phyloP scores from a whole-genome alignment of 2,113 vertebrate species.

The Callospermophilus lateralis region DNA sequence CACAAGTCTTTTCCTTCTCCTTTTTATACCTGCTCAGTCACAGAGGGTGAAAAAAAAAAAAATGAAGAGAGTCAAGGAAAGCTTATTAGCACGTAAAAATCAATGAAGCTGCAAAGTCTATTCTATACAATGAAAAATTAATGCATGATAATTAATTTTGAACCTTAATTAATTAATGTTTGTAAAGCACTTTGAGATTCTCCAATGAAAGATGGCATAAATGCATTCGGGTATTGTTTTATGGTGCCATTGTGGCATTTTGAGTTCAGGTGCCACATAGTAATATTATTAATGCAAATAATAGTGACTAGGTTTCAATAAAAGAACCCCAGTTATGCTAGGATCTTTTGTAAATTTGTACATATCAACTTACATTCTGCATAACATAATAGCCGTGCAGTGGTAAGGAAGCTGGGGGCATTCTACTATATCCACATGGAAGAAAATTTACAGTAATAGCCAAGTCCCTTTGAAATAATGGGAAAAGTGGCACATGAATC shows the following conservation, averaged over 20 bases:
- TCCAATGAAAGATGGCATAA: neutral
- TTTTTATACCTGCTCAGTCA: constrained; percentile 28
- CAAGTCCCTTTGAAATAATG: neutral
- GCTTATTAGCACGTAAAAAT: constrained; percentile 60
- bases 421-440: neutral
- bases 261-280: neutral
- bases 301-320: neutral
- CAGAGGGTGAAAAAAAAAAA: neutral
- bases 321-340: neutral
- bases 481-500: neutral
- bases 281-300: constrained; percentile 52
- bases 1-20: neutral
- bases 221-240: constrained; percentile 34
- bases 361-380: neutral
- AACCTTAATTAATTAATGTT: constrained; percentile 72
- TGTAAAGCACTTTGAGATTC: constrained; percentile 69
- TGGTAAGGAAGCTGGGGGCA: neutral
- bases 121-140: constrained; percentile 69
- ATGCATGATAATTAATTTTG: constrained; percentile 73
- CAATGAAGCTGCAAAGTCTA: constrained; percentile 69
- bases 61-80: constrained; percentile 15
- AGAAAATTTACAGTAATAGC: neutral
- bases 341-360: neutral
- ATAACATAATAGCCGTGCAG: neutral
- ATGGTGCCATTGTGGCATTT: constrained; percentile 13